Percentiles rank a stretch among this genome's conserved stretches.
phyloP scores from a whole-genome alignment of 2,113 vertebrate genomes.

The Fregetta grallaria region DNA sequence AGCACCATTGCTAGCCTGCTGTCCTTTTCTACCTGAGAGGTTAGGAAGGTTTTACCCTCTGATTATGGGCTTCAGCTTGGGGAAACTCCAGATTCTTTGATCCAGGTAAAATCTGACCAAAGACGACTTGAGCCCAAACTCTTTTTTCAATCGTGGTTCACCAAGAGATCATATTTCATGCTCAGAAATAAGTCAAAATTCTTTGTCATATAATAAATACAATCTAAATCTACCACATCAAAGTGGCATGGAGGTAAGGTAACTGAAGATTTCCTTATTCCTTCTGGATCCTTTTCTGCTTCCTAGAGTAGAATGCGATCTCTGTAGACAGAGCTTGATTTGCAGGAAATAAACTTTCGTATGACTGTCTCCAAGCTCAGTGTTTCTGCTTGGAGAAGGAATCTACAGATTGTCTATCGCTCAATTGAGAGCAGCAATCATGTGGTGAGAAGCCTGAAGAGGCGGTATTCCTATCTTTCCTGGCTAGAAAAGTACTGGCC shows the following conservation, averaged over 20 bases:
- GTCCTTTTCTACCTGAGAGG: background rate
- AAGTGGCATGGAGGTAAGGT: background rate
- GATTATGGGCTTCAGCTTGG: background rate
- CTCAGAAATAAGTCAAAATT: background rate
- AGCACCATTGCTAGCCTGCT: background rate
- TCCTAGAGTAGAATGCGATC: background rate
- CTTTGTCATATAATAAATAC: background rate
- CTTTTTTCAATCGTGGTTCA: background rate
- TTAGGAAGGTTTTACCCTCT: background rate
- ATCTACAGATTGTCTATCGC: background rate
- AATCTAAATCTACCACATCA: background rate
- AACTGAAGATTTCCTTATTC: background rate
- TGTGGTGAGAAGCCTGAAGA: background rate
- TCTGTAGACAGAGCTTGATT: background rate
- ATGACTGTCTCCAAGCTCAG: background rate
- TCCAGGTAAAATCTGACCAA: background rate
- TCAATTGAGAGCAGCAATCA: background rate
- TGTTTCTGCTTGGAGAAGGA: background rate
- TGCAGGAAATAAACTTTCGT: background rate
- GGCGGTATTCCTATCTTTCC: background rate
- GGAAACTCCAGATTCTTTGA: background rate
- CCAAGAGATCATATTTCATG: background rate
- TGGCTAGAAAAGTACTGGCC: background rate
- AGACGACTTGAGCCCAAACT: background rate
- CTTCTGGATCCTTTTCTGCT: background rate